phyloP scores from a whole-genome alignment of 2,888 invertebrate species.

The Hermaeophaga mercurialis region DNA sequence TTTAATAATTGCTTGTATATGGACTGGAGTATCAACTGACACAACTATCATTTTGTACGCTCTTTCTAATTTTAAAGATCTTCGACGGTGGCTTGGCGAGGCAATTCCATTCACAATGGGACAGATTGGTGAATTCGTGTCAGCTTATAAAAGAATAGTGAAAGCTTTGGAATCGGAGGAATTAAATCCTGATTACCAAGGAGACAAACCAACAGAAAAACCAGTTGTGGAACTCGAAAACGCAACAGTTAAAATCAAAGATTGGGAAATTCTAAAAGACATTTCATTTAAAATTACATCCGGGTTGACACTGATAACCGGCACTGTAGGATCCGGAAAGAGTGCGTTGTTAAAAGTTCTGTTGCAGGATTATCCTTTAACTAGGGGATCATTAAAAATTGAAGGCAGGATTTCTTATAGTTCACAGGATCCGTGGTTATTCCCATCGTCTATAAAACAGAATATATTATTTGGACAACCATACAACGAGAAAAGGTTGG shows the following conservation, averaged over 20 bases:
- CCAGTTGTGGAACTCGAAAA: slow-evolving; percentile 39
- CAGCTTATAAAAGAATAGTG: slow-evolving; percentile 73
- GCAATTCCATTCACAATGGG: slow-evolving; percentile 86
- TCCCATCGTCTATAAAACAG: slow-evolving; percentile 67
- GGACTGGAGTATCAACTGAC: slow-evolving; percentile 37
- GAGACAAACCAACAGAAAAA: slow-evolving; percentile 37
- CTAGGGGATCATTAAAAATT: slow-evolving; percentile 54
- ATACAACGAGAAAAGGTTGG: slow-evolving; percentile 25
- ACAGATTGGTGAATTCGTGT: slow-evolving; percentile 76
- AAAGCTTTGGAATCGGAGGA: slow-evolving; percentile 65
- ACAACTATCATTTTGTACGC: slow-evolving; percentile 40
- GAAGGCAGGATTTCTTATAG: slow-evolving; percentile 63
- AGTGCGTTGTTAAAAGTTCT: slow-evolving; percentile 56
- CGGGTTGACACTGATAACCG: slow-evolving; percentile 63
- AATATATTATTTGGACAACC: slow-evolving; percentile 64
- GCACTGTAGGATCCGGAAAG: slow-evolving; percentile 71
- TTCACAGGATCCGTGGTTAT: slow-evolving; percentile 68
- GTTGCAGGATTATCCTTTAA: slow-evolving; percentile 55
- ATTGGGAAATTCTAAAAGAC: slow-evolving; percentile 53
- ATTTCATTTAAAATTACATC: slow-evolving; percentile 42
- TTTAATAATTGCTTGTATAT: slow-evolving; percentile 42
- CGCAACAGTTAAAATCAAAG: slow-evolving; percentile 42
- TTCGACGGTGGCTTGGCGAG: slow-evolving; percentile 80
- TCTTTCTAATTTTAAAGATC: slow-evolving; percentile 35
- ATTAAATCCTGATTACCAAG: slow-evolving; percentile 65